phyloP scores from a whole-genome alignment of 53 echinoderm and acorn worm genomes.

The Holothuria scabra region DNA sequence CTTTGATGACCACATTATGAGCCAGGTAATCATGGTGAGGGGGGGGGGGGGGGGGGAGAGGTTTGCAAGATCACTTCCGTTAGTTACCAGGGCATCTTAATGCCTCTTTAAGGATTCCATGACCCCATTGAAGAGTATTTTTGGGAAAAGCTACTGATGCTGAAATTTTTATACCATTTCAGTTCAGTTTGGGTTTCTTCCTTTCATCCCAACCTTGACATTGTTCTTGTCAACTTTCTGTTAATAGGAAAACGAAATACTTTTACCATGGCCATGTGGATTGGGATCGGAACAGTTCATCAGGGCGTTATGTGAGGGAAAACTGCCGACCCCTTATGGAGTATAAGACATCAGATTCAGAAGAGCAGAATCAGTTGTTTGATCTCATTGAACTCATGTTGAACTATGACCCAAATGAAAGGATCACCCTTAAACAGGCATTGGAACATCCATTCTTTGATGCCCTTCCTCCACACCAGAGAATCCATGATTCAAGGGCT shows the following conservation, averaged over 20 bases:
- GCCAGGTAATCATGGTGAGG: too few species aligned
- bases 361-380: conserved; percentile 77
- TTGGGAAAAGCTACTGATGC: too few species aligned
- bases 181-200: too few species aligned
- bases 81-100: too few species aligned
- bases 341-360: conserved; percentile 61
- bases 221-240: not conserved
- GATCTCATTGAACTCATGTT: conserved; percentile 85
- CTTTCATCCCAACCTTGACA: not conserved
- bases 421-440: conserved; percentile 67
- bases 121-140: too few species aligned
- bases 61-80: too few species aligned
- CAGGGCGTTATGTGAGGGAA: conserved; percentile 91
- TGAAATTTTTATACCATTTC: too few species aligned
- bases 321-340: conserved; percentile 84
- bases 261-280: conserved; percentile 81
- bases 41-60: too few species aligned
- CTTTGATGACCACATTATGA: too few species aligned
- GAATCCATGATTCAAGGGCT: conserved; percentile 69
- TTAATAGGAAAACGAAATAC: conserved; percentile 85
- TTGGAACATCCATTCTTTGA: conserved; percentile 84
- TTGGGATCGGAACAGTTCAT: conserved; percentile 84
- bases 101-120: too few species aligned
- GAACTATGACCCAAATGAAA: conserved; percentile 75
- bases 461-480: conserved; percentile 62